Evolutionary conservation across 2,888 invertebrate species (phyloP), one percentile per base, ranked within the genome.

Genomic region (Serrognathus titanus): DNA sequence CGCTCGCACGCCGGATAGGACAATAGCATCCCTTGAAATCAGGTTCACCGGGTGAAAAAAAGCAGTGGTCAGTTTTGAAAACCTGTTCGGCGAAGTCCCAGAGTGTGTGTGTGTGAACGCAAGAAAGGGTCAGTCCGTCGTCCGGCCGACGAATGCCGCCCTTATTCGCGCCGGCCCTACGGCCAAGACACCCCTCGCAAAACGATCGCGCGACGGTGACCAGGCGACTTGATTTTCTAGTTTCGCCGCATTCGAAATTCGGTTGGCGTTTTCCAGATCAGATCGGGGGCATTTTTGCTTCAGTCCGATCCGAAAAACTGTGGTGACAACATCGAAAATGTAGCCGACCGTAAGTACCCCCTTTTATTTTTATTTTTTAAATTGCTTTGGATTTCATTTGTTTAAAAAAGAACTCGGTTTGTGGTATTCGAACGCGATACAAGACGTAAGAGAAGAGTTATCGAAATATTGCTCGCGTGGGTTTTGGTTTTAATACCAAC

Each of bases 141-240:
- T 54, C 58, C 59, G 55, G 46, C 40, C 12, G 52, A 51, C 55
- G 53, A 57, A 57, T 47, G 13, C 39, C 54, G 47, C 61, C 61
- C 61, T 51, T 58, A 48, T 35, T 3, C 41, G 41, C n/a, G 12
- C 20, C 12, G 43, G 31, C n/a, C 41, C 11, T 13, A n/a, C 40
- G 31, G 39, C 35, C 20, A 16, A 24, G 41, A 16, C 12, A 38
- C 64, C 69, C 67, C 58, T 57, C 55, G 62, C 8, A 63, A 59
- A 67, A 72, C 70, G 69, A 70, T 71, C 65, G 68, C 68, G 16
- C 20, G 43, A 52, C 31, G 65, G 65, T 74, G 74, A 73, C 73
- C 74, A 71, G 69, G 63, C 64, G 71, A 75, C 75, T 69, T 72
- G 75, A 74, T 74, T 75, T 75, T 75, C 75, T 65, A 70, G 75